Evolutionary conservation across 2,888 invertebrate genomes (phyloP).

Genomic region (Microdon myrmicae): DNA sequence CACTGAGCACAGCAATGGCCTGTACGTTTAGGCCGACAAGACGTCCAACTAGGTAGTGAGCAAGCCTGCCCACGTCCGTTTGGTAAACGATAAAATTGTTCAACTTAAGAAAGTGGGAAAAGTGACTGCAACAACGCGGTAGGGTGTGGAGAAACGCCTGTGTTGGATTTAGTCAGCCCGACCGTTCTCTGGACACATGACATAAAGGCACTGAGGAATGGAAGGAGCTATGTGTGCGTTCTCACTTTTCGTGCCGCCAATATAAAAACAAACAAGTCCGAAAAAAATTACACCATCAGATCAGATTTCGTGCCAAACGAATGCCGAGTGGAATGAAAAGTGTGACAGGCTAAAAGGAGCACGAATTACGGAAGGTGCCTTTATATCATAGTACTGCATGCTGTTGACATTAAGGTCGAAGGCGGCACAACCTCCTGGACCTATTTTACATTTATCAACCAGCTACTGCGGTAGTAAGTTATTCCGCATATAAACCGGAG

Average conservation of each 20-base stretch:
- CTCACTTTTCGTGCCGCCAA: too few relatives aligned
- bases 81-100: conserved; percentile 38
- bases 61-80: conserved; percentile 22
- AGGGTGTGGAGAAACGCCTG: conserved; percentile 14
- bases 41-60: conserved; percentile 14
- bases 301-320: conserved; percentile 5
- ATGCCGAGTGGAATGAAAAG: conserved; percentile 9
- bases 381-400: conserved; percentile 15
- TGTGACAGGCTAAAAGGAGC: conserved; percentile 26
- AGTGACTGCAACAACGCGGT: conserved; percentile 5
- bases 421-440: conserved; percentile 12
- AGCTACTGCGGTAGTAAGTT: conserved; percentile 19
- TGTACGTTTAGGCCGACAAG: too few relatives aligned
- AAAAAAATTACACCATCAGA: too few relatives aligned
- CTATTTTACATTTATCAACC: conserved; percentile 22
- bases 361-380: conserved; percentile 17
- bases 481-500: too few relatives aligned
- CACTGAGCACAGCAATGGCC: conserved; percentile 15
- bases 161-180: conserved; percentile 33
- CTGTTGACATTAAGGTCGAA: conserved; percentile 20
- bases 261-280: too few relatives aligned
- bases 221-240: conserved; percentile 3
- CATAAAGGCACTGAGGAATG: too few relatives aligned
- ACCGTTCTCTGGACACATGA: conserved; percentile 19
- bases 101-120: conserved; percentile 34